A percentile compares a stretch with the other conserved stretches of the same genome.
Conservation (phyloP, 1,140 invertebrate genomes). For the Saccostrea glomerata region DNA sequence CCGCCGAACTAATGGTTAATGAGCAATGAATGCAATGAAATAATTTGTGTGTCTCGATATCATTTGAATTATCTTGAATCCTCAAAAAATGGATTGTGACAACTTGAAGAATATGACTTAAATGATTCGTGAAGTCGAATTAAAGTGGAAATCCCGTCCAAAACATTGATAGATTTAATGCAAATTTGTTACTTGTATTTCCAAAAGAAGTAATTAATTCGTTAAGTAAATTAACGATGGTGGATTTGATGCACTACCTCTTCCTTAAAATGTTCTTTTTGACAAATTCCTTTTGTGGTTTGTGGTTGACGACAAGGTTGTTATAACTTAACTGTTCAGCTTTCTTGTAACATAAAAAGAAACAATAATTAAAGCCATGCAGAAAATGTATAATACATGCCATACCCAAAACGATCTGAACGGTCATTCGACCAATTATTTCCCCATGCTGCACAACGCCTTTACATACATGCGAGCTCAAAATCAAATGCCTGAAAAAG, state of each 20-base stretch:
- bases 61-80: background rate
- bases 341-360: conserved; percentile 17
- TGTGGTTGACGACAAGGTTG: background rate
- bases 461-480: conserved; percentile 37
- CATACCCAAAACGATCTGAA: conserved; percentile 36
- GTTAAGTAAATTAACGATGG: no score
- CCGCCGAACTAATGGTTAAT: background rate
- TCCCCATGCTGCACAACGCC: conserved; percentile 30
- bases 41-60: background rate
- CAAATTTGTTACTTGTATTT: no score
- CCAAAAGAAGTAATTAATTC: no score
- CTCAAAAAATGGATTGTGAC: background rate
- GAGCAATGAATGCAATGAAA: background rate
- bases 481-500: conserved; percentile 40
- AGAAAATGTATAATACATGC: conserved; percentile 21
- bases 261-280: no score
- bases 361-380: conserved; percentile 27
- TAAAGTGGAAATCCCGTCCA: background rate
- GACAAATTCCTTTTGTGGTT: background rate
- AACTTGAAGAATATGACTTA: background rate
- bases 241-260: no score
- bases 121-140: background rate
- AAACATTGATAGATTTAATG: no score
- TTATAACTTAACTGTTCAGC: conserved; percentile 11
- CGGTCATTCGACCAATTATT: background rate